Conservation (phyloP, 1,140 invertebrate genomes). For the Drosophila rufa region DNA sequence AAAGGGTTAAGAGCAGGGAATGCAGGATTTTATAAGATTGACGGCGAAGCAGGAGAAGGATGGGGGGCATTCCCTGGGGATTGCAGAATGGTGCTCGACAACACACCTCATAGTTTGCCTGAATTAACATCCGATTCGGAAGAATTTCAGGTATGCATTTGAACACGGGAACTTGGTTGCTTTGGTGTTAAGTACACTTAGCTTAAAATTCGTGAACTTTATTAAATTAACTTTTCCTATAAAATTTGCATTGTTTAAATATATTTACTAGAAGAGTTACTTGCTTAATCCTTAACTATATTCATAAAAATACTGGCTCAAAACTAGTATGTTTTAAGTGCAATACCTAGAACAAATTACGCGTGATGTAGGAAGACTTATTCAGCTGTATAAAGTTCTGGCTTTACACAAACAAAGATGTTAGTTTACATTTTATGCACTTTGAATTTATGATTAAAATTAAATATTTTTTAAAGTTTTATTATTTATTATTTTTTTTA, state of each 20-base stretch:
- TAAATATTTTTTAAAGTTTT: too few species aligned
- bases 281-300: too few species aligned
- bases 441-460: too few species aligned
- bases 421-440: background rate
- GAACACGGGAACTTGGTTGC: slow-evolving; percentile 7
- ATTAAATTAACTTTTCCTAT: too few species aligned
- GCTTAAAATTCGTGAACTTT: background rate
- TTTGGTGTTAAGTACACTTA: background rate
- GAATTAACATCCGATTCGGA: slow-evolving; percentile 44
- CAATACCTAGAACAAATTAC: too few species aligned
- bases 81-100: slow-evolving; percentile 21
- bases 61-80: slow-evolving; percentile 9
- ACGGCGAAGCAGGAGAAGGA: background rate
- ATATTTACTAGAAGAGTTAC: too few species aligned
- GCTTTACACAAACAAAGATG: background rate
- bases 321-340: too few species aligned
- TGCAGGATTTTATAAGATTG: slow-evolving; percentile 34
- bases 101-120: slow-evolving; percentile 25
- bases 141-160: slow-evolving; percentile 26
- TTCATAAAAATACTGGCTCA: too few species aligned
- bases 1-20: slow-evolving; percentile 31
- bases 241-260: too few species aligned
- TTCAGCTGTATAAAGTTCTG: too few species aligned
- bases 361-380: too few species aligned
- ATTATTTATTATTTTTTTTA: background rate